Evolutionary conservation across 2,888 invertebrate genomes (phyloP).

Genomic region (Ptilodon capucinus): DNA sequence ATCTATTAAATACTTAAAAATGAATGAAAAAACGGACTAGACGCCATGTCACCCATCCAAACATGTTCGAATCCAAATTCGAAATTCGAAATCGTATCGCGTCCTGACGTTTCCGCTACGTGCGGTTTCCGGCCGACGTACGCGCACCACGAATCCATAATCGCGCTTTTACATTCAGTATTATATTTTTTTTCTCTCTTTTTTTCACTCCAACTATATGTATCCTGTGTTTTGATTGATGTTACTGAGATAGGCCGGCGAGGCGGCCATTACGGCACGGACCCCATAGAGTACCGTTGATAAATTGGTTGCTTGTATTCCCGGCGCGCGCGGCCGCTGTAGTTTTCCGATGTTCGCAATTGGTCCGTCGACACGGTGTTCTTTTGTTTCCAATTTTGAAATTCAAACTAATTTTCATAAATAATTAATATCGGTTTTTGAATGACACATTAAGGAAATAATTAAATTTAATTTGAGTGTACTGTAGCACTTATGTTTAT

Average conservation of each 20-base stretch:
- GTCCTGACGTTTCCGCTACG: conserved; percentile 80
- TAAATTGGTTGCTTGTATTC: conserved; percentile 69
- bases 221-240: conserved; percentile 79
- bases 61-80: conserved; percentile 71
- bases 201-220: conserved; percentile 56
- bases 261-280: conserved; percentile 58
- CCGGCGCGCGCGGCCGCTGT: conserved; percentile 48
- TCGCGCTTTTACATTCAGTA: conserved; percentile 56
- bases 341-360: conserved; percentile 53
- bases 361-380: conserved; percentile 45
- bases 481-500: too few species aligned
- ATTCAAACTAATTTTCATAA: neutral
- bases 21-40: conserved; percentile 52
- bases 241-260: conserved; percentile 63
- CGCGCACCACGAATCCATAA: conserved; percentile 74
- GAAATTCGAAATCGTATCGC: conserved; percentile 80
- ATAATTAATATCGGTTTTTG: neutral
- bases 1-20: conserved; percentile 48
- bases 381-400: neutral
- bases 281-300: conserved; percentile 57
- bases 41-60: conserved; percentile 64
- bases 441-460: neutral
- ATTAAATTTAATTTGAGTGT: neutral
- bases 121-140: conserved; percentile 71
- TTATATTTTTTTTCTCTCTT: conserved; percentile 42